phyloP scores from a whole-genome alignment of 2,113 vertebrate genomes.

The Myodes glareolus region DNA sequence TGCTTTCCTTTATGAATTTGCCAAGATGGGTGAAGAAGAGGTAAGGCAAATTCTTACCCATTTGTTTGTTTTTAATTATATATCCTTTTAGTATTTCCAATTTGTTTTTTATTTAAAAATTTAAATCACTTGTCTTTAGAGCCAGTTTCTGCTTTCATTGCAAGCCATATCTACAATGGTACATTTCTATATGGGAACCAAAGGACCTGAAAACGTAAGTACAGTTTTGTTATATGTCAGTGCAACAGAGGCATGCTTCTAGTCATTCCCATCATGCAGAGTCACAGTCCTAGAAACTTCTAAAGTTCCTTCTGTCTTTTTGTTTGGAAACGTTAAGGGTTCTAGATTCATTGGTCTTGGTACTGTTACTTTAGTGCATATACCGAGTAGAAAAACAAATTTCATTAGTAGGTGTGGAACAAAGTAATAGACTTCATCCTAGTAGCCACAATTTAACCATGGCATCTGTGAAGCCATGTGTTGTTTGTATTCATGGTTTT shows the following conservation, averaged over 20 bases:
- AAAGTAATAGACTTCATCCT: slow-evolving; percentile 1
- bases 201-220: slow-evolving; percentile 98
- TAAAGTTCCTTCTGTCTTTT: not conserved
- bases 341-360: slow-evolving; percentile 9
- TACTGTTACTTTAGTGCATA: not conserved
- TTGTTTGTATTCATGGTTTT: slow-evolving; percentile 37
- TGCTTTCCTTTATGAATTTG: slow-evolving; percentile 98
- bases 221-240: not conserved
- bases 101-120: slow-evolving; percentile 44
- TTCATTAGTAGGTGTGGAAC: not conserved
- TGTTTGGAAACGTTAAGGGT: not conserved
- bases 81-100: not conserved
- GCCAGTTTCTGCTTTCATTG: slow-evolving; percentile 97
- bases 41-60: slow-evolving; percentile 81
- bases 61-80: not conserved
- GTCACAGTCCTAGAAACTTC: not conserved
- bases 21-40: slow-evolving; percentile 99
- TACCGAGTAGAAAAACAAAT: not conserved
- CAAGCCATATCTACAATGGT: slow-evolving; percentile 99
- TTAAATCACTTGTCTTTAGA: slow-evolving; percentile 86
- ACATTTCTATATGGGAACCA: slow-evolving; percentile 99
- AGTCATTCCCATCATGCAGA: not conserved
- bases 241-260: not conserved
- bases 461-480: not conserved
- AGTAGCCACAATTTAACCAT: not conserved